Conservation (phyloP, 1,140 invertebrate species). For the Drosophila nigromelanica region DNA sequence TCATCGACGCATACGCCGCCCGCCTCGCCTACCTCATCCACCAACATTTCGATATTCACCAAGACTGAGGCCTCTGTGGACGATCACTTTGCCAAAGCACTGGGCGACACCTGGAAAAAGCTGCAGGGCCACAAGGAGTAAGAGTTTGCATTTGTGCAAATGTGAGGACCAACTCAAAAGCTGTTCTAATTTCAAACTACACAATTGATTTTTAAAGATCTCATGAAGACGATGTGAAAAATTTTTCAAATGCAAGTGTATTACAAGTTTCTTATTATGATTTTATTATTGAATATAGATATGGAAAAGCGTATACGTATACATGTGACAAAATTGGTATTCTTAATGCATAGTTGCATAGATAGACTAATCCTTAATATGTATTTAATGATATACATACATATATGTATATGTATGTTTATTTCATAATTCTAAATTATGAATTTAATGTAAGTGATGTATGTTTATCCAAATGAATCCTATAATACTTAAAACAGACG, state of each 20-base stretch:
- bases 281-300: constrained; percentile 66
- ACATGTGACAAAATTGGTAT: constrained; percentile 79
- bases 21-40: constrained; percentile 72
- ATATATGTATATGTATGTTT: constrained; percentile 36
- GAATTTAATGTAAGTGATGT: constrained; percentile 53
- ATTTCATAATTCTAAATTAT: constrained; percentile 58
- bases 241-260: constrained; percentile 78
- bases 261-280: constrained; percentile 76
- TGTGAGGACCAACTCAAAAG: constrained; percentile 61
- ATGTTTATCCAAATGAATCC: constrained; percentile 57
- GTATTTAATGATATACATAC: constrained; percentile 30
- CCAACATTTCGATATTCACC: constrained; percentile 73
- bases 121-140: constrained; percentile 86
- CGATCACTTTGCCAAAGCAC: constrained; percentile 97
- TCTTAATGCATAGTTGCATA: constrained; percentile 60
- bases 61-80: constrained; percentile 90
- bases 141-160: background rate
- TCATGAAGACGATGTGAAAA: constrained; percentile 73
- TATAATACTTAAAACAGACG: constrained; percentile 43
- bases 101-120: constrained; percentile 96
- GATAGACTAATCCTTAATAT: constrained; percentile 70
- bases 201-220: constrained; percentile 80
- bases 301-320: constrained; percentile 76
- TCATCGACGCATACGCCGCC: constrained; percentile 69
- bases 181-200: constrained; percentile 77